Conservation (phyloP, 1,140 invertebrate species). For the Cydia amplana region DNA sequence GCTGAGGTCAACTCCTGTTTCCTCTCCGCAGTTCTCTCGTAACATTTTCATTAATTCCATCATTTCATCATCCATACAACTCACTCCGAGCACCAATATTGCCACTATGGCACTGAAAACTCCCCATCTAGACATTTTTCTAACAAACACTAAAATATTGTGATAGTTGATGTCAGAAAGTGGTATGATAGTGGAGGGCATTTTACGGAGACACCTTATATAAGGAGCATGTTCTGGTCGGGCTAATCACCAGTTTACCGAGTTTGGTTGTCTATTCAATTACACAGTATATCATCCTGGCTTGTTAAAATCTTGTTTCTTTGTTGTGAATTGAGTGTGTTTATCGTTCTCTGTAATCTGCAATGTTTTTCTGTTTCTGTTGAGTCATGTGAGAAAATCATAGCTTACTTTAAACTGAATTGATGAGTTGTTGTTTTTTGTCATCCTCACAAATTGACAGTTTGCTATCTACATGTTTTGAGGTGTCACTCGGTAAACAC, state of each 20-base stretch:
- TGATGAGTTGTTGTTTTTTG: constrained; percentile 28
- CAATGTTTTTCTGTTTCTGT: constrained; percentile 45
- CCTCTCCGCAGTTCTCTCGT: constrained; percentile 59
- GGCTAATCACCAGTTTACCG: constrained; percentile 13
- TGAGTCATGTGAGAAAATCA: constrained; percentile 55
- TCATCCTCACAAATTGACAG: constrained; percentile 31
- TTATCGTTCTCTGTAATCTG: constrained; percentile 37
- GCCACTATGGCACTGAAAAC: constrained; percentile 28
- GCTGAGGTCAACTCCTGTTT: constrained; percentile 55
- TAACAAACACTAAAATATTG: neutral
- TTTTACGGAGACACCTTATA: constrained; percentile 44
- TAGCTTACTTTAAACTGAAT: constrained; percentile 32
- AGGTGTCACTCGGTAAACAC: constrained; percentile 40
- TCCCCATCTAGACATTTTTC: constrained; percentile 8
- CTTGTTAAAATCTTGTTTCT: constrained; percentile 51
- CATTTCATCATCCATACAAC: constrained; percentile 61
- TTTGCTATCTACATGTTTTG: constrained; percentile 35
- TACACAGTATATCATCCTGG: constrained; percentile 40
- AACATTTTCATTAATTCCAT: constrained; percentile 65
- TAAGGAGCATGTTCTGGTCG: constrained; percentile 36
- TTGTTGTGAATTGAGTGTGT: constrained; percentile 37
- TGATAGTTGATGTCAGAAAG: constrained; percentile 1
- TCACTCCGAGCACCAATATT: constrained; percentile 32
- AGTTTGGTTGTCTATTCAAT: constrained; percentile 42
- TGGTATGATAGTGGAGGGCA: neutral